Evolutionary conservation across 2,888 invertebrate genomes (phyloP), one percentile per base, ranked within the genome.

Genomic region (Athrips mouffetella): DNA sequence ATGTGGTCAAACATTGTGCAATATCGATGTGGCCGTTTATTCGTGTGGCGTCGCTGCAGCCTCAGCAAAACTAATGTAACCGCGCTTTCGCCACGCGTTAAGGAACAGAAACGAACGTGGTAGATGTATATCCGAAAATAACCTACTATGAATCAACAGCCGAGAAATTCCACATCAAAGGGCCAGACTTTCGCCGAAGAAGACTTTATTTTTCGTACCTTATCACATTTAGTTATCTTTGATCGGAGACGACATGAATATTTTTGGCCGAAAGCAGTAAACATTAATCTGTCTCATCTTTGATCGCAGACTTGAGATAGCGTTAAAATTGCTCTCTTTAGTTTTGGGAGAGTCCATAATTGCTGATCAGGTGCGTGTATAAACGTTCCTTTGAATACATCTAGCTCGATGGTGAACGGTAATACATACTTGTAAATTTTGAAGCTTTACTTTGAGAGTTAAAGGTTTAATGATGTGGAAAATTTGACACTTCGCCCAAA

Each of bases 1-100:
- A 85, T 84, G 79, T 84, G 87, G 78, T 80, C 76, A 86, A 86
- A 87, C 73, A 85, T 88, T 88, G 80, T 77, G 87, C 82, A 86
- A 86, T 65, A 61, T 61, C 60, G 57, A 63, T 70, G 66, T 64
- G 64, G 68, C 60, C 71, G 71, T 76, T 81, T 78, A 76, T 77
- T 76, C 70, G 73, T 59, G 72, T 65, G 71, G 77, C 55, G 65
- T 53, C 61, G 54, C 49, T 67, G 65, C 62, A 71, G 63, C 61
- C 60, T 60, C 58, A 59, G 67, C 68, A 67, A 76, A 78, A 73
- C 77, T 74, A 77, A 76, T 71, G 70, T 62, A 66, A 68, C 71
- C 69, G 57, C 60, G 65, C 75, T 74, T 76, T 78, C 70, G 71
- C 71, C 74, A 69, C 75, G 69, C 63, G 61, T 70, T 65, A 63